phyloP scores from a whole-genome alignment of 2,888 invertebrate species.

The Epiblema foenella region DNA sequence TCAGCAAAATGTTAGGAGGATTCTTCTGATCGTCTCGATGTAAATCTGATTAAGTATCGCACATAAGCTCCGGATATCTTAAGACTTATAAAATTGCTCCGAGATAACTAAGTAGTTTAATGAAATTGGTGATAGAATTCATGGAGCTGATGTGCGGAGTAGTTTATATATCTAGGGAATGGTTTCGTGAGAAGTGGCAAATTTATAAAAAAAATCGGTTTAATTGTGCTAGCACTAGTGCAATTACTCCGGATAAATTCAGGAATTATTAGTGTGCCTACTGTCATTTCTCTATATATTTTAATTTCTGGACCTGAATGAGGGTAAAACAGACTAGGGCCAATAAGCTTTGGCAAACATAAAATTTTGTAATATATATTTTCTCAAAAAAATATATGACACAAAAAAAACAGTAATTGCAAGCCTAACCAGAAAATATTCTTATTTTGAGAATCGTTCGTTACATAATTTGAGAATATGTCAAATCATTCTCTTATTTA shows the following conservation, averaged over 20 bases:
- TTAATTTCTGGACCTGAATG: background rate
- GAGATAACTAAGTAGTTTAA: background rate
- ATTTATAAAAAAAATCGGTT: background rate
- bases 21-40: constrained; percentile 25
- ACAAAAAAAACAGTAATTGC: background rate
- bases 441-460: too few relatives aligned
- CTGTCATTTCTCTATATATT: background rate
- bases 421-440: background rate
- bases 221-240: background rate
- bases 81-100: background rate
- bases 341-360: background rate
- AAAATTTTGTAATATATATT: background rate
- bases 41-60: constrained; percentile 31
- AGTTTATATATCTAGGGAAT: constrained; percentile 21
- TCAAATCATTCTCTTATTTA: constrained; percentile 16
- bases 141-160: constrained; percentile 12
- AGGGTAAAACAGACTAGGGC: background rate
- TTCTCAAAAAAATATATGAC: background rate
- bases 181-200: background rate
- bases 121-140: background rate
- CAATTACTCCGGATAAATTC: background rate
- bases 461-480: background rate
- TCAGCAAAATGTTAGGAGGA: constrained; percentile 27
- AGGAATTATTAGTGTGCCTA: background rate
- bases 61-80: constrained; percentile 18